These are phyloP conservation scores for Acronicta aceris DNA, from an alignment of 2,888 invertebrate genomes.

Conservation along the genomic window DNA sequence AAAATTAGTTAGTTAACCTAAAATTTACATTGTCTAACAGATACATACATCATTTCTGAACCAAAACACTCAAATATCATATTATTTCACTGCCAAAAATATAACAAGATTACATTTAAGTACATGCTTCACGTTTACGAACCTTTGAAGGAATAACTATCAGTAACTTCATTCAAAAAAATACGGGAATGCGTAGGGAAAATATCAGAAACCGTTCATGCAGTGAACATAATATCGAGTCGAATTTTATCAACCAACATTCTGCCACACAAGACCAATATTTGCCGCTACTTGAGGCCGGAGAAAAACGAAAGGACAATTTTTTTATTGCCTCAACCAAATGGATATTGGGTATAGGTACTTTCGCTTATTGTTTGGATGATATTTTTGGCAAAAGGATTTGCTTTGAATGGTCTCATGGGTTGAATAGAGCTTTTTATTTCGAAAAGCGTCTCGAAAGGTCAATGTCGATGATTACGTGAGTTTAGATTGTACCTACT, in stretches of 20 bases:
- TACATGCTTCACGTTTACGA: no score
- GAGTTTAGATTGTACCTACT: slow-evolving; percentile 16
- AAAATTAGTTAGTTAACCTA: no score
- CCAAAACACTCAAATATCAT: no score
- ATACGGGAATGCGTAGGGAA: slow-evolving; percentile 5
- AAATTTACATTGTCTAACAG: no score
- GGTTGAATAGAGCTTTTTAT: slow-evolving; percentile 41
- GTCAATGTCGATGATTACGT: slow-evolving; percentile 35
- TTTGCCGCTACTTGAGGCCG: slow-evolving; percentile 10
- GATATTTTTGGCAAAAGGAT: slow-evolving; percentile 49
- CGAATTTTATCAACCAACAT: slow-evolving; percentile 26
- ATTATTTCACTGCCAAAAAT: no score
- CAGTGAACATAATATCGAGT: slow-evolving; percentile 25
- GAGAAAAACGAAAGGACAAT: slow-evolving; percentile 34
- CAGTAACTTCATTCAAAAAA: slow-evolving; percentile 27
- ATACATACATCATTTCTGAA: no score
- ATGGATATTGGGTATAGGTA: slow-evolving; percentile 43
- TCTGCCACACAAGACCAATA: slow-evolving; percentile 43
- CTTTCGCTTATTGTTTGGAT: slow-evolving; percentile 26
- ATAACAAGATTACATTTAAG: no score
- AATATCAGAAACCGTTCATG: slow-evolving; percentile 33
- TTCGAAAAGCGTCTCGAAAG: slow-evolving; percentile 34
- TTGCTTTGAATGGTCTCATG: slow-evolving; percentile 34
- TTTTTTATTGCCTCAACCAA: slow-evolving; percentile 49
- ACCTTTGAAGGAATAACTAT: no score